Base-by-base conservation (phyloP, 2,113 vertebrate species). In the Camelus dromedarius region DNA sequence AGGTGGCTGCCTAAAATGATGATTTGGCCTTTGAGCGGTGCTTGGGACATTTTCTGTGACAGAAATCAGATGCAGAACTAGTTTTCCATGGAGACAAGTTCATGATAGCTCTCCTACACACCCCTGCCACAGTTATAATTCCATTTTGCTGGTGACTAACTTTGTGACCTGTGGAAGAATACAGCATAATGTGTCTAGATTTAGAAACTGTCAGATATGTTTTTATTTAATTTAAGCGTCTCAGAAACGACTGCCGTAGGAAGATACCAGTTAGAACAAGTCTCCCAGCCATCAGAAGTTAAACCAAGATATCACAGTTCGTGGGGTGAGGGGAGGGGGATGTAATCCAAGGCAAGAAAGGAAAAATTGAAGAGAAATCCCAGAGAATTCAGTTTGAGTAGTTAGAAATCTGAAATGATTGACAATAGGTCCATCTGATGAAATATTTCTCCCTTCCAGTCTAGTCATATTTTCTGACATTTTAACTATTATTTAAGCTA, bases 371-470 rank as follows among this genome's bases (percentile, higher is more conserved):
- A 91, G 81, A 79, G 48, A 35, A 92, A 92, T 42, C 22, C 58
- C 64, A 88, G 26, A 22, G 52, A 84, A 75, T 84, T 69, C 84
- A 69, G 52, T 54, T 12, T 75, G 46, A 46, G 10, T n/a, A 46
- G 16, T 82, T 77, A 82, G 84, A 92, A 32, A 58, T 92, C 60
- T 87, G 80, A 82, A 95, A 79, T 75, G 56, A 28, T 9, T 70
- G 32, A 54, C 8, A n/a, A 62, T 14, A 42, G 4, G 3, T 73
- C 9, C 6, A 80, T 20, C 8, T 24, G 35, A 90, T 75, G 8
- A 80, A 95, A 35, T 22, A 93, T 30, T 42, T 86, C 60, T 48
- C 38, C 10, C 28, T 60, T 5, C 76, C 62, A 56, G 15, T 76
- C 26, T 66, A 48, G 24, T 70, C 66, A 26, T 72, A 13, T 77